Conservation (phyloP, 2,888 invertebrate genomes). For the Rotaria socialis region DNA sequence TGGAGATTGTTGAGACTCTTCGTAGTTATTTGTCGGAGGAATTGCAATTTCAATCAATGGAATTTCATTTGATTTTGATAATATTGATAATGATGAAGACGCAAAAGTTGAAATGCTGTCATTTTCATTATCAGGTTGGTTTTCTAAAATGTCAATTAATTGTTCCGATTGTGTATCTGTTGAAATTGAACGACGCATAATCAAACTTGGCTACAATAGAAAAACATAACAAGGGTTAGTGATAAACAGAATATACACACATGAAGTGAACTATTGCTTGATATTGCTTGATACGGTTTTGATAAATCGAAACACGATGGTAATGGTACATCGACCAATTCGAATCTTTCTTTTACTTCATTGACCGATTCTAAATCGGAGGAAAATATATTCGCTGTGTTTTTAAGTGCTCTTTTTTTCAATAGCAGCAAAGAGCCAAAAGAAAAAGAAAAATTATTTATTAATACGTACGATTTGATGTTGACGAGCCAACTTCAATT, state of each 20-base stretch:
- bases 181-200: neutral
- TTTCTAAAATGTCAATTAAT: neutral
- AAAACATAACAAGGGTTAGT: neutral
- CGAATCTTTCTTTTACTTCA: neutral
- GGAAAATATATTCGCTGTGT: neutral
- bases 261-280: neutral
- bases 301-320: conserved; percentile 57
- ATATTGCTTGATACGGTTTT: conserved; percentile 30
- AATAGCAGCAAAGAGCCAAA: too few relatives aligned
- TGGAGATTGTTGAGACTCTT: neutral
- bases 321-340: conserved; percentile 52
- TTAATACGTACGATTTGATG: neutral
- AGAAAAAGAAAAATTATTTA: too few relatives aligned
- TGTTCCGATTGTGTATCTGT: neutral
- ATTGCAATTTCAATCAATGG: neutral
- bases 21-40: neutral
- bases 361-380: neutral
- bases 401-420: too few relatives aligned
- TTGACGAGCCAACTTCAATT: conserved; percentile 50
- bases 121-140: neutral
- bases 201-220: neutral
- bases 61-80: neutral
- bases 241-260: neutral
- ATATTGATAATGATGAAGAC: neutral
- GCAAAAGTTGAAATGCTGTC: neutral